phyloP scores from a whole-genome alignment of 2,113 vertebrate genomes.

The Blennius ocellaris region DNA sequence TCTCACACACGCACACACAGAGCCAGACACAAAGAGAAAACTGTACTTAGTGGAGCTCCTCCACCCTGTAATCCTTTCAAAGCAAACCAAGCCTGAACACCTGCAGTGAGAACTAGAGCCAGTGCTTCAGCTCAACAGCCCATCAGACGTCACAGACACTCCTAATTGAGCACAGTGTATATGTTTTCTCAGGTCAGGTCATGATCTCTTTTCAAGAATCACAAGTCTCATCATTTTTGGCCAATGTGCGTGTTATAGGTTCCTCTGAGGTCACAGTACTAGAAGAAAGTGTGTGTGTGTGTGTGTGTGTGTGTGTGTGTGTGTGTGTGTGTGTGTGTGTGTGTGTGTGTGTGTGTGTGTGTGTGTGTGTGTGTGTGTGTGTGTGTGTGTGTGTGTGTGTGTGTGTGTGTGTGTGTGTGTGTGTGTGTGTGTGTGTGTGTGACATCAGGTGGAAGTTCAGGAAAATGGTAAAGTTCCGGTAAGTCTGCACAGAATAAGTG shows the following conservation, averaged over 20 bases:
- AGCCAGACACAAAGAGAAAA: slow-evolving; percentile 56
- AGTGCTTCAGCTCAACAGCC: slow-evolving; percentile 23
- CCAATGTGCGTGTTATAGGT: neutral
- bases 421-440: too few relatives aligned
- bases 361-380: too few relatives aligned
- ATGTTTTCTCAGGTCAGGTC: slow-evolving; percentile 36
- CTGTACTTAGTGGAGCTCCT: slow-evolving; percentile 56
- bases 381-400: neutral
- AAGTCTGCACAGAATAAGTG: too few relatives aligned
- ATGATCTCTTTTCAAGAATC: slow-evolving; percentile 30
- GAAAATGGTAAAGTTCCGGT: too few relatives aligned
- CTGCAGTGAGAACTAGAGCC: slow-evolving; percentile 51
- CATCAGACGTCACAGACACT: slow-evolving; percentile 33
- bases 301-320: too few relatives aligned
- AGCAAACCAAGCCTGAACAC: slow-evolving; percentile 52
- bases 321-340: too few relatives aligned
- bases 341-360: too few relatives aligned
- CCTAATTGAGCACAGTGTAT: neutral
- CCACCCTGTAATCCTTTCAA: slow-evolving; percentile 63
- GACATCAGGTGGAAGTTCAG: too few relatives aligned
- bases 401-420: too few relatives aligned
- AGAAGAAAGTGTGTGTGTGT: neutral
- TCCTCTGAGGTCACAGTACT: neutral
- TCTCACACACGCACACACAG: neutral
- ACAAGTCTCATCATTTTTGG: slow-evolving; percentile 21